Percentiles rank a stretch among this genome's conserved stretches.
Conservation (phyloP, 2,113 vertebrate genomes). For the Hylia prasina region DNA sequence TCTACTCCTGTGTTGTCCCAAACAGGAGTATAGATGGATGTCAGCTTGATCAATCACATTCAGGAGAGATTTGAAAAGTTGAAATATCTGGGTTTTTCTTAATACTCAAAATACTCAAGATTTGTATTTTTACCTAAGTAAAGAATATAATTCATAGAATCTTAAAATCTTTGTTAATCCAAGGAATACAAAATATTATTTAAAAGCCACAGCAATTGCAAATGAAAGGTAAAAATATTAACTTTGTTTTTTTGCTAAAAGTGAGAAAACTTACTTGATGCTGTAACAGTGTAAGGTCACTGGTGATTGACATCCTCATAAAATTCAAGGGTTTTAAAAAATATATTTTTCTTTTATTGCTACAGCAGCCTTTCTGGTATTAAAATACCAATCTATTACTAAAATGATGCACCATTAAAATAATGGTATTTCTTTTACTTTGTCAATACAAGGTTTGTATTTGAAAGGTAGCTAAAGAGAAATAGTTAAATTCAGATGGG, state of each 20-base stretch:
- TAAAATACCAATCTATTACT: not conserved
- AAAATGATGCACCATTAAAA: not conserved
- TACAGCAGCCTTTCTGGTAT: not conserved
- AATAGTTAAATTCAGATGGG: not conserved
- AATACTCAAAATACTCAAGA: not conserved
- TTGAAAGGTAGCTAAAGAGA: not conserved
- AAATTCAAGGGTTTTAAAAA: fast-evolving
- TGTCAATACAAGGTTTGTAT: not conserved
- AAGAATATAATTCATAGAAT: not conserved
- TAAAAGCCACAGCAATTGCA: not conserved
- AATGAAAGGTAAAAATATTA: not conserved
- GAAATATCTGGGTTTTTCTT: not conserved
- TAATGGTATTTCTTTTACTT: not conserved
- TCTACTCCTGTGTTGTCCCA: not conserved
- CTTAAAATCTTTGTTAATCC: not conserved
- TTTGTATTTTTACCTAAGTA: not conserved
- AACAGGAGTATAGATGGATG: not conserved
- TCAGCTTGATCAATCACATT: not conserved
- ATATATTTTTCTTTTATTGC: not conserved
- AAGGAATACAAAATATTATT: not conserved
- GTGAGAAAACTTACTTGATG: not conserved
- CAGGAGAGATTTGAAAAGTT: not conserved
- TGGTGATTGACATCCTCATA: not conserved
- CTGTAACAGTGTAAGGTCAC: not conserved
- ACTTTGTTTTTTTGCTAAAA: not conserved